These are phyloP conservation scores for Nettapus auritus DNA, from an alignment of 2,113 vertebrate species.

Conservation along the genomic window DNA sequence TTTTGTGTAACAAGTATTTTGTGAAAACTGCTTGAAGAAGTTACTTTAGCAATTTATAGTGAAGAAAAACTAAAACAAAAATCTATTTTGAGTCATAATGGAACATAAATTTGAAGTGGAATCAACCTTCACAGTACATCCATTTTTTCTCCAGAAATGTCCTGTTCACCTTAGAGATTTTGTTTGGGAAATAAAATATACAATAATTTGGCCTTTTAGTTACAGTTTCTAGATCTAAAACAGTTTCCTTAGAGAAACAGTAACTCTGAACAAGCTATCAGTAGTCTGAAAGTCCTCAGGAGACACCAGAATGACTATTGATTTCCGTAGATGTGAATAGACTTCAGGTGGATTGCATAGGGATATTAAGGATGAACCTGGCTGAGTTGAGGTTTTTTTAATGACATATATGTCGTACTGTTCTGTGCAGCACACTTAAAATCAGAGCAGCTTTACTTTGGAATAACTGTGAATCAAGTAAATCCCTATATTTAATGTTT, in stretches of 20 bases:
- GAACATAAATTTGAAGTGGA: neutral
- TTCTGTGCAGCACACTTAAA: neutral
- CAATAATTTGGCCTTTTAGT: neutral
- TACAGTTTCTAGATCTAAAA: neutral
- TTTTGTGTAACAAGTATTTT: neutral
- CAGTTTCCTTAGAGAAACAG: neutral
- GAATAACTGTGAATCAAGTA: neutral
- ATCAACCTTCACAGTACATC: neutral
- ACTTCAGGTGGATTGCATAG: neutral
- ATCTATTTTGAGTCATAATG: neutral
- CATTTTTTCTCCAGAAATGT: neutral
- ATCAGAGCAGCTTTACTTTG: neutral
- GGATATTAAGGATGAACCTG: neutral
- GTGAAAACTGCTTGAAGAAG: neutral
- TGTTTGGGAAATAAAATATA: neutral
- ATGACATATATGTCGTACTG: fast-evolving
- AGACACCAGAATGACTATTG: neutral
- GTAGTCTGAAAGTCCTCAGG: neutral
- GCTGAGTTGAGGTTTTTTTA: neutral
- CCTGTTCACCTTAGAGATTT: neutral
- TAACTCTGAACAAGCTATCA: neutral
- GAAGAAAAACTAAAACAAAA: neutral
- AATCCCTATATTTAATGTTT: neutral
- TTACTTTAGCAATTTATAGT: neutral
- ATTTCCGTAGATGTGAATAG: neutral